Evolutionary conservation across 2,797 vertebrate genomes (phyloP), one percentile per base, ranked within the genome.

Genomic region (Lagorchestes hirsutus): DNA sequence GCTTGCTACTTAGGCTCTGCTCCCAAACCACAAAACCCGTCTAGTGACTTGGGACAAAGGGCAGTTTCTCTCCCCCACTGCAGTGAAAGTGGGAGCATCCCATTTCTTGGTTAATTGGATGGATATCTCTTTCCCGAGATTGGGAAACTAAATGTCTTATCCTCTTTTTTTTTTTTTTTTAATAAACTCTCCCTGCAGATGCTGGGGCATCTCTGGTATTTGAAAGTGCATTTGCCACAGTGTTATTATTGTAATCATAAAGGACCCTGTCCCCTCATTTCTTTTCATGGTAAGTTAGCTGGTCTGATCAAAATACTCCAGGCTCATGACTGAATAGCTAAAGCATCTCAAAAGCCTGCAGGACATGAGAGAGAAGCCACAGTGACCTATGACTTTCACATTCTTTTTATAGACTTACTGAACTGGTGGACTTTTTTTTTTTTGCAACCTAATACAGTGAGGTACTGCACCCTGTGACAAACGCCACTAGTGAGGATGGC

Each of bases 311-410:
- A 98, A 98, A 95, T 91, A 91, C 96, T 90, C 82, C 95, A 50
- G 52, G 97, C 93, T 98, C 96, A 55, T 96, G 97, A 98, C 96
- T 96, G 92, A 98, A 98, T 93, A 97, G 91, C 96, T 95, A 62
- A 97, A 97, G 91, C 93, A 97, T 97, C 97, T 97, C 93, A 97
- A 98, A 98, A 98, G 91, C 97, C 95, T 97, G 95, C 50, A 96
- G 97, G 97, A 96, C 93, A 96, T 98, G 54, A 97, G 34, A 97
- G 93, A 97, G 97, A 97, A 97, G 93, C 92, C 3, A 28, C 95
- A 90, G 5, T 58, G 58, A 54, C 90, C 28, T 87, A 67, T 56
- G 91, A 74, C 57, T 93, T 90, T 91, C 92, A 93, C 11, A 40
- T 94, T 93, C 11, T 96, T 98, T 98, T 98, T 62, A 92, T 94